These are phyloP conservation scores for Spea bombifrons DNA, from an alignment of 2,113 vertebrate genomes.

Conservation along the genomic window DNA sequence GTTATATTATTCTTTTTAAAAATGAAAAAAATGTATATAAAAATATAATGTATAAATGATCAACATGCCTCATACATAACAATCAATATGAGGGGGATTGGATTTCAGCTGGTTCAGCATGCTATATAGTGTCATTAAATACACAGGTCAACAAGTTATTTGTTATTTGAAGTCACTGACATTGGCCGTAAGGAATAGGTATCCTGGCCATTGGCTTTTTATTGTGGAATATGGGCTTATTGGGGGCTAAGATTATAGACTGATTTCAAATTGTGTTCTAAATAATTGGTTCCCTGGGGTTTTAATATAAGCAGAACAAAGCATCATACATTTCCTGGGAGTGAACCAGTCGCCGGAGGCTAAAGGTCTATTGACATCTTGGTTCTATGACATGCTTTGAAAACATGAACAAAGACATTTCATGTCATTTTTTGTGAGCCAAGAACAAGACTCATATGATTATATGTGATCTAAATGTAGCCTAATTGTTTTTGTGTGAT, in stretches of 20 bases:
- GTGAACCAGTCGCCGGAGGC: slow-evolving; percentile 18
- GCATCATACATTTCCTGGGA: slow-evolving; percentile 21
- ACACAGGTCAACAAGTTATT: background rate
- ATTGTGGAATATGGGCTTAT: slow-evolving; percentile 17
- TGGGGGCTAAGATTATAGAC: slow-evolving; percentile 8
- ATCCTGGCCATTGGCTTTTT: slow-evolving; percentile 37
- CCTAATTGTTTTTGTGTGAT: no score
- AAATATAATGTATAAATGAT: no score
- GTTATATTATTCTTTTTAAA: no score
- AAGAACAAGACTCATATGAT: background rate
- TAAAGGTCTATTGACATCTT: slow-evolving; percentile 21
- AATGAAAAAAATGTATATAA: no score
- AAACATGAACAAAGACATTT: background rate
- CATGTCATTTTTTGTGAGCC: background rate
- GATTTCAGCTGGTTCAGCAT: background rate
- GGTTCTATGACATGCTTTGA: slow-evolving; percentile 28
- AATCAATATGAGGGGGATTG: no score
- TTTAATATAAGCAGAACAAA: slow-evolving; percentile 27
- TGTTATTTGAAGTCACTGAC: slow-evolving; percentile 18
- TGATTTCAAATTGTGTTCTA: slow-evolving; percentile 34
- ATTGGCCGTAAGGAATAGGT: slow-evolving; percentile 28
- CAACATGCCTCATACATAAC: no score
- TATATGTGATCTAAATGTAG: no score
- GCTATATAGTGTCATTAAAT: background rate
- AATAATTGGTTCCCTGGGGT: slow-evolving; percentile 42